Conservation (phyloP, 92 coral and sea anemone species). For the Parazoanthus darwini region DNA sequence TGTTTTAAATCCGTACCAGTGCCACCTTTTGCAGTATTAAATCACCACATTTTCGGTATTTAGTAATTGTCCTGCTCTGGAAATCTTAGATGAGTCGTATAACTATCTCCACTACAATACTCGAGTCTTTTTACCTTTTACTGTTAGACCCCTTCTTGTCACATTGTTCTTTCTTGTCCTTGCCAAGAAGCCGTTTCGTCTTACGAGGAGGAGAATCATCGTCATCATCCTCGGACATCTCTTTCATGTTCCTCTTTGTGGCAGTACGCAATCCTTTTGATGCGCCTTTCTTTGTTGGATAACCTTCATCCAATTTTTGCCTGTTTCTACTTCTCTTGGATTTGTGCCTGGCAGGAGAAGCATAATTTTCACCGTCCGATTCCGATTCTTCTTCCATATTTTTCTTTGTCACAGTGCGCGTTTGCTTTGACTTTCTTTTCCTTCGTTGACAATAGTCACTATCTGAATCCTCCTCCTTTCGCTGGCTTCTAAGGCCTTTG, state of each 20-base stretch:
- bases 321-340: neutral
- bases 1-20: too few species aligned
- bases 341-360: neutral
- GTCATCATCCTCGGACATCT: neutral
- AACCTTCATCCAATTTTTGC: neutral
- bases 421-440: constrained; percentile 16
- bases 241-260: neutral
- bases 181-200: neutral
- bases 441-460: constrained; percentile 10
- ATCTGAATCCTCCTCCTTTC: constrained; percentile 46
- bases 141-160: neutral
- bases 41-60: too few species aligned
- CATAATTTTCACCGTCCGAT: constrained; percentile 29
- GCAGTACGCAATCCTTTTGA: neutral
- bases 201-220: neutral
- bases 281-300: neutral
- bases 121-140: neutral
- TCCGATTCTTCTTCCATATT: constrained; percentile 37
- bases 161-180: neutral
- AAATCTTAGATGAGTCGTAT: neutral
- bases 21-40: too few species aligned
- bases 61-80: too few species aligned
- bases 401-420: constrained; percentile 16
- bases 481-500: neutral
- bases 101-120: neutral